These are phyloP conservation scores for Drosophila prostipennis DNA, from an alignment of 2,888 invertebrate genomes.

Conservation along the genomic window DNA sequence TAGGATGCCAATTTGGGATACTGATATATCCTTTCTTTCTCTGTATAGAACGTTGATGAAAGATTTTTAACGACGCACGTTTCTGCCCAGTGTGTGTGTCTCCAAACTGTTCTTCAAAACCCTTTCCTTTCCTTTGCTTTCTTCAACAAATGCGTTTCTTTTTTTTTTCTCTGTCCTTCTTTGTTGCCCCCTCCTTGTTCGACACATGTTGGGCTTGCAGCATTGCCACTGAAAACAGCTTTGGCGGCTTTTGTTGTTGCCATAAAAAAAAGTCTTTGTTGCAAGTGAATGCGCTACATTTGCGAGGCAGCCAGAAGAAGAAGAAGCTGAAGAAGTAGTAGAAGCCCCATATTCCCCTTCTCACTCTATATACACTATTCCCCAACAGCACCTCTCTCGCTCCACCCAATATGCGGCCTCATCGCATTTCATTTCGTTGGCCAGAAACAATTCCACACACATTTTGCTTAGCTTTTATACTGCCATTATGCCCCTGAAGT, in stretches of 20 bases:
- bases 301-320: constrained; percentile 37
- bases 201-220: constrained; percentile 28
- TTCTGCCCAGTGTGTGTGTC: constrained; percentile 14
- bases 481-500: background rate
- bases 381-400: background rate
- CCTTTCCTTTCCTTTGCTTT: constrained; percentile 6
- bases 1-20: too few relatives aligned
- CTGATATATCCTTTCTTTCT: background rate
- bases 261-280: constrained; percentile 70
- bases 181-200: constrained; percentile 7
- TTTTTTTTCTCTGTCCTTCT: background rate
- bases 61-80: constrained; percentile 20
- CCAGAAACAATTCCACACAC: constrained; percentile 60
- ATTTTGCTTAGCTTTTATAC: constrained; percentile 39
- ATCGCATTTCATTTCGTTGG: constrained; percentile 54
- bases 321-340: background rate
- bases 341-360: constrained; percentile 14
- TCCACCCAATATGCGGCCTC: constrained; percentile 19
- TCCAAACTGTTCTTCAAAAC: constrained; percentile 3
- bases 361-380: background rate
- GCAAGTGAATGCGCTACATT: constrained; percentile 71
- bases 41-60: constrained; percentile 7
- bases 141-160: constrained; percentile 9
- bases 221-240: constrained; percentile 47
- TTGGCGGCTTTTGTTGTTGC: constrained; percentile 54